phyloP scores from a whole-genome alignment of 2,113 vertebrate genomes.

The Lagenorhynchus albirostris region DNA sequence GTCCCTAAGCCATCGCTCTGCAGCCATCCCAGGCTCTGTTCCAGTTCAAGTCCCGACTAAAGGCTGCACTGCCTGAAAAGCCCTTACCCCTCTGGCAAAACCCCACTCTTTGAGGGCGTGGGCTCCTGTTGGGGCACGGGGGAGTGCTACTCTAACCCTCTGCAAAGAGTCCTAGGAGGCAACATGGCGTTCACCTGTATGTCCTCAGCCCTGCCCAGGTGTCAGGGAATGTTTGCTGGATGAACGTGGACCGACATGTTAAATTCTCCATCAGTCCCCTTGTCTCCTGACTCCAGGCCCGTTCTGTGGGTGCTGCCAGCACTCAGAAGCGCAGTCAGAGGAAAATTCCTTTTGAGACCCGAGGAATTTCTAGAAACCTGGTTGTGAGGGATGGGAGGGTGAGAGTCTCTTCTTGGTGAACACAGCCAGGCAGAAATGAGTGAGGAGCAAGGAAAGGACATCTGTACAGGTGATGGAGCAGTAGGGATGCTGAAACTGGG shows the following conservation, averaged over 20 bases:
- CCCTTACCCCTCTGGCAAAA: background rate
- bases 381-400: background rate
- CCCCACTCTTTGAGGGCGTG: background rate
- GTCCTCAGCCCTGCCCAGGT: background rate
- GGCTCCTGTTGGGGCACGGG: background rate
- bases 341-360: background rate
- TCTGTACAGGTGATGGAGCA: background rate
- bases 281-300: background rate
- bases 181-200: background rate
- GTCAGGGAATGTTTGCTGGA: background rate
- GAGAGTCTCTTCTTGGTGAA: background rate
- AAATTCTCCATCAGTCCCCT: background rate
- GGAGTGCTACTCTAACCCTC: background rate
- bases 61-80: background rate
- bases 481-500: background rate
- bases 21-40: background rate
- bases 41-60: background rate
- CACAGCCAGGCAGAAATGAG: background rate
- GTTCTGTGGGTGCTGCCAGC: background rate
- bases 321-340: background rate
- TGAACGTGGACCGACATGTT: background rate
- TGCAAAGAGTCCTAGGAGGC: background rate
- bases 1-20: too few relatives aligned
- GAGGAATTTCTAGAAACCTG: conserved; percentile 14
- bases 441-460: background rate